These are phyloP conservation scores for Paedocypris sp. DNA, from an alignment of 2,113 vertebrate genomes.

Conservation along the genomic window DNA sequence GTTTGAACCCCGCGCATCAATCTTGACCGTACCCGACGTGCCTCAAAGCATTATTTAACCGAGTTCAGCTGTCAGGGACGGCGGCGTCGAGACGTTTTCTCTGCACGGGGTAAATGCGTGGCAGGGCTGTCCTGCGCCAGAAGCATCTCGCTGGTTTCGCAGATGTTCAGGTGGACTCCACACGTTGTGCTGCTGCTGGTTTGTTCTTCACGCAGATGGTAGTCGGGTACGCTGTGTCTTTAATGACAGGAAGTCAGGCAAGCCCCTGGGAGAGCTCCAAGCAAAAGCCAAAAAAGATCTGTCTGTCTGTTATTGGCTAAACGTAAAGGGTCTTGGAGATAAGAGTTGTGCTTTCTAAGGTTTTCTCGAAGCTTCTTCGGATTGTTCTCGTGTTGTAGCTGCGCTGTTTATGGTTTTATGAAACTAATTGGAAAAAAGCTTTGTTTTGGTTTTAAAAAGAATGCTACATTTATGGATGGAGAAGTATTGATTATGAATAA, in stretches of 20 bases:
- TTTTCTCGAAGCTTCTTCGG: neutral
- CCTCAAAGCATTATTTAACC: neutral
- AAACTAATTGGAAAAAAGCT: no score
- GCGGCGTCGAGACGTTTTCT: neutral
- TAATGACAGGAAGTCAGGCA: conserved; percentile 58
- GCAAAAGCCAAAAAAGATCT: neutral
- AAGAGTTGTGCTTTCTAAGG: neutral
- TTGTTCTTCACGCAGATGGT: conserved; percentile 46
- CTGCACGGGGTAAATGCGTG: neutral
- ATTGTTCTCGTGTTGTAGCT: neutral
- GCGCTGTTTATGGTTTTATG: neutral
- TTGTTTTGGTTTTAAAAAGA: no score
- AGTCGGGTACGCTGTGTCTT: conserved; percentile 50
- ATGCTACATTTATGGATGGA: no score
- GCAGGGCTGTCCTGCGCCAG: conserved; percentile 17
- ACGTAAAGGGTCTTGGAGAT: conserved; percentile 5
- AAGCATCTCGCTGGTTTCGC: conserved; percentile 37
- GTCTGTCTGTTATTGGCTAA: neutral
- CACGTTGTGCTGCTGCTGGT: conserved; percentile 35
- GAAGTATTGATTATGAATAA: no score
- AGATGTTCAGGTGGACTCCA: conserved; percentile 43
- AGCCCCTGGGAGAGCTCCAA: conserved; percentile 23
- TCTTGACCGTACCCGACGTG: neutral
- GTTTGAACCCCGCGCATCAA: neutral
- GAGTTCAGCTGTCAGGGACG: neutral